Percentiles rank a stretch among this genome's conserved stretches.
Evolutionary conservation across 2,797 vertebrate genomes (phyloP).

Genomic region (Ibycter americanus): DNA sequence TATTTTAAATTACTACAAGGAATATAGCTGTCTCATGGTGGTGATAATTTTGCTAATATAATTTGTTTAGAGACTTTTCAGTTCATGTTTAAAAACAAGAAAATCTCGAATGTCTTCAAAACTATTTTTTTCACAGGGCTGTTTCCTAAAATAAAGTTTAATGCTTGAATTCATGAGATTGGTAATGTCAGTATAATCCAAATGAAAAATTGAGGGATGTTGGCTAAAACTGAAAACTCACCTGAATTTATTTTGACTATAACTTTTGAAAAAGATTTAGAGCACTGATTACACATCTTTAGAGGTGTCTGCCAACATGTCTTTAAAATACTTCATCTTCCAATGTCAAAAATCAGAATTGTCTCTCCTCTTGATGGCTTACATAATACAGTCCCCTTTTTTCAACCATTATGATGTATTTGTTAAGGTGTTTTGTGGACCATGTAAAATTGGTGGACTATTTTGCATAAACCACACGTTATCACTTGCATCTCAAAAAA

Average conservation of each 20-base stretch:
- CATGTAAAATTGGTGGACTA: not conserved
- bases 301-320: not conserved
- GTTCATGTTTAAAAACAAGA: not conserved
- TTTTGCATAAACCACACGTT: constrained; percentile 1
- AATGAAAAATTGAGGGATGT: not conserved
- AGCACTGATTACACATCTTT: not conserved
- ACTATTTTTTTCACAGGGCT: not conserved
- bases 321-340: not conserved
- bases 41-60: constrained; percentile 19
- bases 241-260: not conserved
- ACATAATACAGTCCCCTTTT: not conserved
- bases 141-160: not conserved
- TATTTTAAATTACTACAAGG: not conserved
- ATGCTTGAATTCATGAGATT: accelerated
- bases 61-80: constrained; percentile 11
- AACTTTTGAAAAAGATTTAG: not conserved
- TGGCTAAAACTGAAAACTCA: not conserved
- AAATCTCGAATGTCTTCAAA: not conserved
- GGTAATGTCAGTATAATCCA: not conserved
- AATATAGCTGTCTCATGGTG: not conserved
- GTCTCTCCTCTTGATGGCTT: not conserved
- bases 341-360: not conserved
- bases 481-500: not conserved
- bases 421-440: not conserved
- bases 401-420: not conserved